Base-by-base conservation (phyloP, 2,888 invertebrate genomes). In the Erebia palarica region DNA sequence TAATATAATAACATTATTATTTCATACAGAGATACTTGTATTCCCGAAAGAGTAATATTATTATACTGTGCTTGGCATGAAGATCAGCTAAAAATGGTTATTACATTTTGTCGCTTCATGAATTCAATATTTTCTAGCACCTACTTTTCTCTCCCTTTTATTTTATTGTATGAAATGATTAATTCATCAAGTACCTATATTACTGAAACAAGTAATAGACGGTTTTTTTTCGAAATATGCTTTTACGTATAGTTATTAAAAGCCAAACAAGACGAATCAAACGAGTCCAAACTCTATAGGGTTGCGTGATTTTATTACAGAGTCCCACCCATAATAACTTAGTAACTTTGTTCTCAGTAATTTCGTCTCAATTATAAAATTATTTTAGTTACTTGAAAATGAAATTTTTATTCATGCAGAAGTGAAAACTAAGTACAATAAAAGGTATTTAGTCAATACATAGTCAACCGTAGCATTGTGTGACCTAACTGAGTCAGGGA, bases 401-500 rank as follows among this genome's bases (percentile, higher is more conserved):
- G n/a, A n/a, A n/a, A n/a, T n/a, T n/a, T 21, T 4, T 4, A 27
- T 27, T 27, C 2, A 49, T 13, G 14, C 51, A 7, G 0, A 51
- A 51, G 51, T 51, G 16, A 10, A 53, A 10, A 10, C 2, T 18
- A 36, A 7, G 5, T 36, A 7, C 7, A 36, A 7, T 36, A 7
- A 36, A 36, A 36, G 36, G 36, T 16, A 16, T 16, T 42, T 63
- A 21, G 13, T 49, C 27, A 49, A 53, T 61, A 51, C n/a, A 5
- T 8, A 55, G 9, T 55, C 55, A 18, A 16, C 55, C 55, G 18
- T 67, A 59, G 1, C 27, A 42, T 68, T 61, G n/a, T 55, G 44
- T 16, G 68, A 61, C 18, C 68, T 42, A 36, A 21, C 65, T 44
- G 60, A 70, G 60, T 60, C 60, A 70, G 60, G 65, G 65, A 51